Evolutionary conservation across 2,888 invertebrate species (phyloP).

Genomic region (Glaucopsyche alexis): DNA sequence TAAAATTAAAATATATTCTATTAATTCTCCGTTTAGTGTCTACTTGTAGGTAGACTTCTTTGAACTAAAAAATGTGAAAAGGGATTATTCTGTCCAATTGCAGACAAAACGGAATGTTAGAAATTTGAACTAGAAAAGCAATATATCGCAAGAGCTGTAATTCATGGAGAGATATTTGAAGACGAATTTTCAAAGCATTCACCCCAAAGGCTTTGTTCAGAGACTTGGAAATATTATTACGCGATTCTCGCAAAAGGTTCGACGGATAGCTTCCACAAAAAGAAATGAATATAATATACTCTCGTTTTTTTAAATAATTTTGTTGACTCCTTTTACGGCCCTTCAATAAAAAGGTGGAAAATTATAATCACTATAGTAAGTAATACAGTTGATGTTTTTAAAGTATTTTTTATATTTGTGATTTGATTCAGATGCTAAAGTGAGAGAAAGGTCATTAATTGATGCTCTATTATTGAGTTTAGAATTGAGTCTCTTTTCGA

Average conservation of each 20-base stretch:
- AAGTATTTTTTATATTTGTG: background rate
- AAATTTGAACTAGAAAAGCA: slow-evolving; percentile 8
- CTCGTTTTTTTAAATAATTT: slow-evolving; percentile 54
- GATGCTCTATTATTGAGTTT: background rate
- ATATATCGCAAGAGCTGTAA: slow-evolving; percentile 8
- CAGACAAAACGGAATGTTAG: background rate
- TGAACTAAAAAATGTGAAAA: background rate
- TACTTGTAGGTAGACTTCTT: no score
- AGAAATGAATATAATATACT: slow-evolving; percentile 54
- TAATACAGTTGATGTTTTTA: slow-evolving; percentile 2
- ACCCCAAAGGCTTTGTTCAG: slow-evolving; percentile 65
- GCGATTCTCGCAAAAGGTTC: slow-evolving; percentile 62
- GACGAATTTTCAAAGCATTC: slow-evolving; percentile 53
- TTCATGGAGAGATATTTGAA: slow-evolving; percentile 46
- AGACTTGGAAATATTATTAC: slow-evolving; percentile 71
- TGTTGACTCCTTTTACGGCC: slow-evolving; percentile 26
- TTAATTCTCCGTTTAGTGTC: no score
- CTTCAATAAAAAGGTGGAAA: slow-evolving; percentile 20
- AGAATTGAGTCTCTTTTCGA: background rate
- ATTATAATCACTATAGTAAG: slow-evolving; percentile 5
- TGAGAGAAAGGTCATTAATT: background rate
- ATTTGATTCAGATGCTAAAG: background rate
- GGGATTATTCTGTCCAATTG: background rate
- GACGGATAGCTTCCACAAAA: slow-evolving; percentile 49
- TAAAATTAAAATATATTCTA: no score